Evolutionary conservation across 2,888 invertebrate species (phyloP).

Genomic region (Oscheius onirici): DNA sequence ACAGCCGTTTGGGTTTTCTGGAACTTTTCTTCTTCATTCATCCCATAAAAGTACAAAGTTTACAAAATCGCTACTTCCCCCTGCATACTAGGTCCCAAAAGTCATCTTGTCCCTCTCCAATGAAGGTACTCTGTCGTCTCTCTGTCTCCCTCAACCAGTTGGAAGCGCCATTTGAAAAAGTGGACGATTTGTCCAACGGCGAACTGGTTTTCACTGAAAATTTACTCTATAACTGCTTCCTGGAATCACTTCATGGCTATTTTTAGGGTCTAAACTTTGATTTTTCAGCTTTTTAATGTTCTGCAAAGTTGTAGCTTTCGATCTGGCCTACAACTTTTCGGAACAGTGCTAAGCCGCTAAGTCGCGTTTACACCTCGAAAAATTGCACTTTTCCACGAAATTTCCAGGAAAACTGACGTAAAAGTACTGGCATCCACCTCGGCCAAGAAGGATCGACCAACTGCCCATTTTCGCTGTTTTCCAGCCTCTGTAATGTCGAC

Average conservation of each 20-base stretch:
- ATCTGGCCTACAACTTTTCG: too few species aligned
- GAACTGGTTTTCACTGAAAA: constrained; percentile 46
- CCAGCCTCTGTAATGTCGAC: constrained; percentile 45
- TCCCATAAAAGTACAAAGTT: too few species aligned
- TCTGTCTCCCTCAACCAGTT: constrained; percentile 41
- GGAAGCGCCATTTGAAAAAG: constrained; percentile 58
- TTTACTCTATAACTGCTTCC: too few species aligned
- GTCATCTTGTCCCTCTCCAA: constrained; percentile 33
- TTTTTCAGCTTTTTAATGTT: too few species aligned
- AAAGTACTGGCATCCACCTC: constrained; percentile 52
- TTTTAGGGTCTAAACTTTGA: background rate
- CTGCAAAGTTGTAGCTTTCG: too few species aligned
- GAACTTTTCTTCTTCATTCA: too few species aligned
- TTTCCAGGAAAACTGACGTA: constrained; percentile 28
- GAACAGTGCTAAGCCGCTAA: too few species aligned
- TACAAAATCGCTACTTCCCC: too few species aligned
- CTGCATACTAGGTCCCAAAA: too few species aligned
- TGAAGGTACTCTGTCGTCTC: constrained; percentile 52
- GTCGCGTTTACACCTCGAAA: too few species aligned
- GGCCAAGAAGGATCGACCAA: constrained; percentile 47
- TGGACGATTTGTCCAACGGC: constrained; percentile 34
- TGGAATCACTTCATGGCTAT: too few species aligned
- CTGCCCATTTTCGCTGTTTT: constrained; percentile 43
- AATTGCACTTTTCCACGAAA: background rate
- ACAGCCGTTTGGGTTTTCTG: too few species aligned